Evolutionary conservation across 2,113 vertebrate species (phyloP).

Genomic region (Bubo blakistoni): DNA sequence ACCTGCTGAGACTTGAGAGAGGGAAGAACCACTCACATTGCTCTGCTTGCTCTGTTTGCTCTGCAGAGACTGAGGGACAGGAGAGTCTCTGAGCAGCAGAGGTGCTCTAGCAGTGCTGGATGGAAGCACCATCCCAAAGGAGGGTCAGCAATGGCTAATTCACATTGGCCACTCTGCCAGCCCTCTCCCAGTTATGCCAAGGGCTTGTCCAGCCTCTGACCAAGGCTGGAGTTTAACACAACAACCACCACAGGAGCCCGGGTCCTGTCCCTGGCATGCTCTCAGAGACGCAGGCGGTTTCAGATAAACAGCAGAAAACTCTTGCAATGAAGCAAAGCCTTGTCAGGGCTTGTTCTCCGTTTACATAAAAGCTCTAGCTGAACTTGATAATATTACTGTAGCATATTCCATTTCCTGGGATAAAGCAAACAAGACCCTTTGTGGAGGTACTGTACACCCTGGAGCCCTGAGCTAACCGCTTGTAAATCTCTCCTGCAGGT

Average conservation of each 20-base stretch:
- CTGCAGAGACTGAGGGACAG: background rate
- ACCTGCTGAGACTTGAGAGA: background rate
- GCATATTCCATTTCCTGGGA: background rate
- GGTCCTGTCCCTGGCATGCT: background rate
- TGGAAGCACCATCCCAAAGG: background rate
- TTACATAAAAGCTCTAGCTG: background rate
- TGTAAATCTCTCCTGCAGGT: slow-evolving; percentile 10
- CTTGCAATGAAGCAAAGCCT: background rate
- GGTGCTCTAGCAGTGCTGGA: background rate
- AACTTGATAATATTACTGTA: rapidly evolving
- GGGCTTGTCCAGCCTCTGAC: background rate
- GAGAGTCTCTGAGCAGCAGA: background rate
- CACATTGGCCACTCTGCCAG: background rate
- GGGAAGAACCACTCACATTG: rapidly evolving
- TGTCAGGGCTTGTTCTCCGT: background rate
- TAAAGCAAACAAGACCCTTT: rapidly evolving
- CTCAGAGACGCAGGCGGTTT: background rate
- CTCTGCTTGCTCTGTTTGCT: background rate
- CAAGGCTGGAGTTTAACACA: background rate
- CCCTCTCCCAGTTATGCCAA: background rate
- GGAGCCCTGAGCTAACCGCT: background rate
- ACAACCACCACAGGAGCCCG: background rate
- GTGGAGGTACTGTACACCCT: background rate
- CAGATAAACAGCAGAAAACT: background rate
- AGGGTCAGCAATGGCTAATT: background rate